Percentiles rank a stretch among this genome's conserved stretches.
Conservation (phyloP, 2,888 invertebrate genomes). For the Candidula unifasciata region DNA sequence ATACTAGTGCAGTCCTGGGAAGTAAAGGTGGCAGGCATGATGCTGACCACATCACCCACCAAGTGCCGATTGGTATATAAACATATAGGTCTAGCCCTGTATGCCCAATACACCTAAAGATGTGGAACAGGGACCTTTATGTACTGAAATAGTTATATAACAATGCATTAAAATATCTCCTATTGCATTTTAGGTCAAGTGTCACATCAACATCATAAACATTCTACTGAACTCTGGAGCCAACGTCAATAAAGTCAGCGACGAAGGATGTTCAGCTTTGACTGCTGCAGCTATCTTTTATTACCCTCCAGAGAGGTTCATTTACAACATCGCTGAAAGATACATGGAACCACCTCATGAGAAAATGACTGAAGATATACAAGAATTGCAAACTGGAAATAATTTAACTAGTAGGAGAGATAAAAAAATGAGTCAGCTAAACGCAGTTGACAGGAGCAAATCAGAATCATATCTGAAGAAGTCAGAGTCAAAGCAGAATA, state of each 20-base stretch:
- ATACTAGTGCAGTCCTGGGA: too few species aligned
- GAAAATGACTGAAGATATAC: neutral
- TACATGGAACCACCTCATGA: slow-evolving; percentile 48
- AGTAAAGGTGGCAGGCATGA: too few species aligned
- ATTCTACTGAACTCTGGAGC: slow-evolving; percentile 76
- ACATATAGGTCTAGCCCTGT: too few species aligned
- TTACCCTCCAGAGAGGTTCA: slow-evolving; percentile 74
- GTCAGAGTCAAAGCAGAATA: slow-evolving; percentile 43
- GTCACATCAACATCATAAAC: slow-evolving; percentile 75
- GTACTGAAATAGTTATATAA: too few species aligned
- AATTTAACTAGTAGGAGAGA: slow-evolving; percentile 43
- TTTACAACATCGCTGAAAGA: slow-evolving; percentile 72
- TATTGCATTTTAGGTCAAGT: slow-evolving; percentile 68
- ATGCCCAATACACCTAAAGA: too few species aligned
- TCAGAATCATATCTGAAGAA: slow-evolving; percentile 25
- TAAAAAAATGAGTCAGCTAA: slow-evolving; percentile 42
- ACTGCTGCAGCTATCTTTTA: slow-evolving; percentile 75
- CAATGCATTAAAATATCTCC: too few species aligned
- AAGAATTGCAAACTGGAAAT: neutral
- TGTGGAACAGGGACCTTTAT: too few species aligned
- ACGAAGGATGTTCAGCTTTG: slow-evolving; percentile 76
- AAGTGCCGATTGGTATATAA: too few species aligned
- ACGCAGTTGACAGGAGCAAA: slow-evolving; percentile 47
- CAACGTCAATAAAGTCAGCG: slow-evolving; percentile 76
- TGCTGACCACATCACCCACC: too few species aligned